Percentiles rank a stretch among this genome's conserved stretches.
phyloP scores from a whole-genome alignment of 2,888 invertebrate genomes.

The Alcis repandata region DNA sequence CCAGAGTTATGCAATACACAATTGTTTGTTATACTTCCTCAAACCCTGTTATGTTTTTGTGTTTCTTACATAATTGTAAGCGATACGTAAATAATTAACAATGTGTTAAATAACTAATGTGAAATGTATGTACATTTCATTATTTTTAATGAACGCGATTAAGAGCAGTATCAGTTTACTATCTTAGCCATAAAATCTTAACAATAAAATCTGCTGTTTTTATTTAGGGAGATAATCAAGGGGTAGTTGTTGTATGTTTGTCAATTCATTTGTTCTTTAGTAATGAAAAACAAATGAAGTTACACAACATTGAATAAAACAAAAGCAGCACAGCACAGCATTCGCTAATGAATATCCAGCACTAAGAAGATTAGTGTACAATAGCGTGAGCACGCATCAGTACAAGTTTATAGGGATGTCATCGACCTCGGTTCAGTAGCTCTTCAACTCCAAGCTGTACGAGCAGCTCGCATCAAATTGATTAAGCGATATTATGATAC shows the following conservation, averaged over 20 bases:
- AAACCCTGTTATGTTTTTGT: constrained; percentile 1
- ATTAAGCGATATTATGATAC: constrained; percentile 78
- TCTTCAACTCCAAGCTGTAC: constrained; percentile 33
- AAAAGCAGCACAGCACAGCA: background rate
- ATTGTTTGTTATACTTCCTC: constrained; percentile 21
- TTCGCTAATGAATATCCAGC: constrained; percentile 17
- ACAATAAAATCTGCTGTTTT: background rate
- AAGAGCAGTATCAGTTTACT: background rate
- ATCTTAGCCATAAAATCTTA: background rate
- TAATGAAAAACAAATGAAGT: background rate
- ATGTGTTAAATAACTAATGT: background rate
- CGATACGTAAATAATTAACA: background rate
- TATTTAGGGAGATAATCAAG: background rate
- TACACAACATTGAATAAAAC: background rate
- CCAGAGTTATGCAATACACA: constrained; percentile 10
- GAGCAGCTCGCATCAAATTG: constrained; percentile 66
- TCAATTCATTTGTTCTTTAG: background rate
- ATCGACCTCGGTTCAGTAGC: constrained; percentile 70
- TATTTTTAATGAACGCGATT: background rate
- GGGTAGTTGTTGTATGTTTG: background rate
- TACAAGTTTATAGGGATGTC: constrained; percentile 50
- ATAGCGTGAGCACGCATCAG: constrained; percentile 32
- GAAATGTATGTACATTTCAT: background rate
- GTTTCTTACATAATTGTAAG: constrained; percentile 12
- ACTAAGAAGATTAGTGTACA: constrained; percentile 26